Evolutionary conservation across 2,888 invertebrate genomes (phyloP).

Genomic region (Cacoxenus indagator): DNA sequence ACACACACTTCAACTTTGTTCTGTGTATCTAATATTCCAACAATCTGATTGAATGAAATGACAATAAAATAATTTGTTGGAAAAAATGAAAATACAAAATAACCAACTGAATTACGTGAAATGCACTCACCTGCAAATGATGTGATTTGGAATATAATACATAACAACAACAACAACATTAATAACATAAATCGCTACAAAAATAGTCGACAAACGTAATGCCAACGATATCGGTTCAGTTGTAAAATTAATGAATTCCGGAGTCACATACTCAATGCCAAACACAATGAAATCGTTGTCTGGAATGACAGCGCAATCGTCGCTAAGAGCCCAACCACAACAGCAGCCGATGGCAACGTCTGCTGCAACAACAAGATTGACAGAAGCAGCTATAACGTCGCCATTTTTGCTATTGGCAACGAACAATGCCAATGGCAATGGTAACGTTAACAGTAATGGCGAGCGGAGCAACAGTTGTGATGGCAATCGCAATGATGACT

Average conservation of each 20-base stretch:
- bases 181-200: constrained; percentile 26
- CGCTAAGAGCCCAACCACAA: constrained; percentile 45
- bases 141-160: not conserved
- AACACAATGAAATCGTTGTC: constrained; percentile 44
- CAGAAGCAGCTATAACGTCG: constrained; percentile 13
- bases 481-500: constrained; percentile 65
- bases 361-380: constrained; percentile 45
- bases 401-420: constrained; percentile 6
- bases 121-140: constrained; percentile 11
- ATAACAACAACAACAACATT: constrained; percentile 22
- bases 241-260: constrained; percentile 63
- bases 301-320: constrained; percentile 29
- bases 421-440: constrained; percentile 27
- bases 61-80: not conserved
- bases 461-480: constrained; percentile 55
- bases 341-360: constrained; percentile 37
- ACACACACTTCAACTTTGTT: no score
- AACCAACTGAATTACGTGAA: not conserved
- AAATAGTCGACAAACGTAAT: constrained; percentile 63
- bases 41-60: not conserved
- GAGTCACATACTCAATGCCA: constrained; percentile 35
- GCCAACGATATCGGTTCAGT: constrained; percentile 65
- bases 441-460: constrained; percentile 30
- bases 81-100: not conserved
- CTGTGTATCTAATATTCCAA: no score